A percentile compares a stretch with the other conserved stretches of the same genome.
These are phyloP conservation scores for Lagopus leucura DNA, from an alignment of 2,113 vertebrate species.

Conservation along the genomic window DNA sequence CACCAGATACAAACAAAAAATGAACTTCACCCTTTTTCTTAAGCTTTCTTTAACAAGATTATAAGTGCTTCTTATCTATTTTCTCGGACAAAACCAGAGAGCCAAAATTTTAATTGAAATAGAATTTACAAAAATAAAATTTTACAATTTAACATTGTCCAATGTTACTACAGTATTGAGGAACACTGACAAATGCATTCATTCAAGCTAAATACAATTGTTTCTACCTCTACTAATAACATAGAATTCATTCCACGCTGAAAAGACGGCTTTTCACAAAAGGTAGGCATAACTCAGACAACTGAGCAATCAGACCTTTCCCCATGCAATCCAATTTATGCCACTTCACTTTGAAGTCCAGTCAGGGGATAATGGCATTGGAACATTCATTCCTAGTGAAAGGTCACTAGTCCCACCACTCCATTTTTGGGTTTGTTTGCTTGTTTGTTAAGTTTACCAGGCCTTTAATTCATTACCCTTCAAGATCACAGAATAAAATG, in stretches of 20 bases:
- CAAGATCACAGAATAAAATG: background rate
- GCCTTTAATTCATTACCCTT: background rate
- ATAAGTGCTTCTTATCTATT: background rate
- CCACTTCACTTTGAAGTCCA: background rate
- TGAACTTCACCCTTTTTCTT: background rate
- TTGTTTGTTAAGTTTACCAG: background rate
- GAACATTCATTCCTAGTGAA: background rate
- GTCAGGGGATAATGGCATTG: background rate
- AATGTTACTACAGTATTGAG: background rate
- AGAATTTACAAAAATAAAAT: background rate
- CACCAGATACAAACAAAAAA: background rate
- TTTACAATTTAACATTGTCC: background rate
- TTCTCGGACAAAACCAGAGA: background rate
- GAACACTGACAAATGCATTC: background rate
- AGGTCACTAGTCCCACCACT: background rate
- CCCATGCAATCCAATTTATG: background rate
- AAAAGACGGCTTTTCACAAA: background rate
- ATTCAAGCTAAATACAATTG: background rate
- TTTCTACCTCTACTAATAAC: background rate
- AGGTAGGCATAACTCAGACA: background rate
- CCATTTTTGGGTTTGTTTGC: background rate
- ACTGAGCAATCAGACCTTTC: background rate
- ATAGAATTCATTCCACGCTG: background rate
- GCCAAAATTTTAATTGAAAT: background rate
- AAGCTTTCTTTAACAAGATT: background rate